Evolutionary conservation across 2,113 vertebrate species (phyloP).

Genomic region (Pollachius pollachius): DNA sequence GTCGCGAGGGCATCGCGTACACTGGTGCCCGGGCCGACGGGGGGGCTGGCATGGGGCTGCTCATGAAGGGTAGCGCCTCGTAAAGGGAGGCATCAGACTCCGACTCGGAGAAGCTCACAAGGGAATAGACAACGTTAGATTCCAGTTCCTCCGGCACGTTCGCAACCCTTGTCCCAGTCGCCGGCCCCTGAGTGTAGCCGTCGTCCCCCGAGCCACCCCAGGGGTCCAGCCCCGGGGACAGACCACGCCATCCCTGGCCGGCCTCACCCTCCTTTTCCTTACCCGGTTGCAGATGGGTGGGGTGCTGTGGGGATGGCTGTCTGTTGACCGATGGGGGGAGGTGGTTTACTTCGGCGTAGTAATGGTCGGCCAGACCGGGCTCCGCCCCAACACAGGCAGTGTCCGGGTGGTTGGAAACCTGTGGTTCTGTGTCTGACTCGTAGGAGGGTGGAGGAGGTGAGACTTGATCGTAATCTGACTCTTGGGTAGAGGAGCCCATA

Average conservation of each 20-base stretch:
- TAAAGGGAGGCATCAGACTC: background rate
- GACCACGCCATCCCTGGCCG: too few species aligned
- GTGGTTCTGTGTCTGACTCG: background rate
- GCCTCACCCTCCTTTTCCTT: too few species aligned
- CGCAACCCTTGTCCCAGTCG: background rate
- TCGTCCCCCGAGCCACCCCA: conserved; percentile 1
- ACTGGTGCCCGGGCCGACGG: conserved; percentile 1
- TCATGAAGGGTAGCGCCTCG: background rate
- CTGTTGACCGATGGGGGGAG: background rate
- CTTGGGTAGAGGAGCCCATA: background rate
- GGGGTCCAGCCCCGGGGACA: too few species aligned
- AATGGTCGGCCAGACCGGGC: too few species aligned
- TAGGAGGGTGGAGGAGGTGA: background rate
- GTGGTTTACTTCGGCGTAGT: background rate
- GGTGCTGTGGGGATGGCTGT: too few species aligned
- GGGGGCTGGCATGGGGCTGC: too few species aligned
- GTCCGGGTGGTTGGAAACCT: conserved; percentile 5
- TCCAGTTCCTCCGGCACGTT: background rate
- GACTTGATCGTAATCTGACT: background rate
- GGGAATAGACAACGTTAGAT: conserved; percentile 30
- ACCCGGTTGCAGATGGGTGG: too few species aligned
- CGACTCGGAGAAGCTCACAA: background rate
- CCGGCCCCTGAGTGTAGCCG: conserved; percentile 29
- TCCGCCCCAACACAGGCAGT: background rate
- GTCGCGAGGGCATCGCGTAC: background rate